These are phyloP conservation scores for Wiebesia pumilae DNA, from an alignment of 1,140 invertebrate species.

Conservation along the genomic window DNA sequence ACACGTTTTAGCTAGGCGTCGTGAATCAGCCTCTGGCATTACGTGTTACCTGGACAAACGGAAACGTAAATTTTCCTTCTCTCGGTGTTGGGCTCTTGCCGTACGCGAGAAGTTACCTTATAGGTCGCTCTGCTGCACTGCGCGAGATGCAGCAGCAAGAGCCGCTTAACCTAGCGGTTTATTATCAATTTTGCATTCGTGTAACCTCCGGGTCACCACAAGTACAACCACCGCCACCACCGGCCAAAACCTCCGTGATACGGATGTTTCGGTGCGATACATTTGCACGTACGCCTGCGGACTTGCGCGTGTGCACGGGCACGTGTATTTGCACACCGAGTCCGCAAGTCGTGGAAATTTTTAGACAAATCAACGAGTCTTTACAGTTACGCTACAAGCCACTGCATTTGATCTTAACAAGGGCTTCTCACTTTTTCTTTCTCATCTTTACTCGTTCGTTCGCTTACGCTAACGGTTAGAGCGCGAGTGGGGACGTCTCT, in stretches of 20 bases:
- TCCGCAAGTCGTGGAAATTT: conserved; percentile 6
- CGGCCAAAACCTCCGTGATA: background rate
- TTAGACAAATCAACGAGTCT: conserved; percentile 24
- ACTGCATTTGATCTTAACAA: conserved; percentile 41
- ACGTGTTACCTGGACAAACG: conserved; percentile 58
- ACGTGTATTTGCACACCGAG: background rate
- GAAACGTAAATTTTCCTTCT: conserved; percentile 59
- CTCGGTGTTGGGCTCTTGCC: background rate
- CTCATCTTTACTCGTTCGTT: conserved; percentile 10
- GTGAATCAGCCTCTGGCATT: conserved; percentile 59
- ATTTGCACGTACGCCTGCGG: background rate
- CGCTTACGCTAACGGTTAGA: conserved; percentile 15
- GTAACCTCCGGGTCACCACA: conserved; percentile 28
- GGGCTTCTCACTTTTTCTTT: conserved; percentile 41
- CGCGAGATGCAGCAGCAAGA: conserved; percentile 2
- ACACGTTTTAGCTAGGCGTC: conserved; percentile 60
- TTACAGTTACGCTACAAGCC: conserved; percentile 38
- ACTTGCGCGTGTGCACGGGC: background rate
- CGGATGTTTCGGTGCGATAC: background rate
- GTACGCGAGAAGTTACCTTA: conserved; percentile 25
- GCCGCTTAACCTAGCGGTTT: conserved; percentile 46
- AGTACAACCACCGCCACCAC: background rate
- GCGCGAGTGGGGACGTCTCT: background rate
- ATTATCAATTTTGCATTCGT: conserved; percentile 62
- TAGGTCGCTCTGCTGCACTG: conserved; percentile 18